These are phyloP conservation scores for Pachyrhynchus sulphureomaculatus DNA, from an alignment of 1,140 invertebrate species.

Conservation along the genomic window DNA sequence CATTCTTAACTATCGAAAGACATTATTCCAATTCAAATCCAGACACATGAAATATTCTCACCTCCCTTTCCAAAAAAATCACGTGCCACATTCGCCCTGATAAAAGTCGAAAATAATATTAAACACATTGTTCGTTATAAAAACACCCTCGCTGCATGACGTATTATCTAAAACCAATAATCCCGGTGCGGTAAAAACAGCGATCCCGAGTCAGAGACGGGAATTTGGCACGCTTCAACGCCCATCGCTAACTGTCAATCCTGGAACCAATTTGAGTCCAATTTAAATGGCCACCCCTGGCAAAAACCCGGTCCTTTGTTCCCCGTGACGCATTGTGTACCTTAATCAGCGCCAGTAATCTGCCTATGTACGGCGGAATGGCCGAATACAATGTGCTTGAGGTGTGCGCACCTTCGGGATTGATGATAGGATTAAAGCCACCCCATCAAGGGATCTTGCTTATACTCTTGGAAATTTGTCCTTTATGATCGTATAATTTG, in stretches of 20 bases:
- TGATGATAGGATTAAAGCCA: constrained; percentile 38
- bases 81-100: not conserved
- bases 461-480: constrained; percentile 9
- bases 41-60: too few species aligned
- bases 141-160: constrained; percentile 27
- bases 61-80: too few species aligned
- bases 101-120: constrained; percentile 13
- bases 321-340: constrained; percentile 38
- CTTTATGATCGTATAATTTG: not conserved
- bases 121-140: constrained; percentile 27
- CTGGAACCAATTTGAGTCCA: constrained; percentile 38
- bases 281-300: constrained; percentile 36
- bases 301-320: constrained; percentile 31
- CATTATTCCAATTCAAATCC: too few species aligned
- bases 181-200: constrained; percentile 32
- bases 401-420: constrained; percentile 39
- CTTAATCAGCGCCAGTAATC: constrained; percentile 42
- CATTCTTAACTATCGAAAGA: too few species aligned
- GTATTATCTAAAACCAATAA: constrained; percentile 35
- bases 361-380: constrained; percentile 41
- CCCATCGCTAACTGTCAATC: constrained; percentile 40
- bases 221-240: constrained; percentile 34
- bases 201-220: constrained; percentile 24
- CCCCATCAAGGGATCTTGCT: constrained; percentile 14
- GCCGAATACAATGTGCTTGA: constrained; percentile 40